Evolutionary conservation across 1,140 invertebrate genomes (phyloP), one percentile per base, ranked within the genome.

Genomic region (Drosophila murphyi): DNA sequence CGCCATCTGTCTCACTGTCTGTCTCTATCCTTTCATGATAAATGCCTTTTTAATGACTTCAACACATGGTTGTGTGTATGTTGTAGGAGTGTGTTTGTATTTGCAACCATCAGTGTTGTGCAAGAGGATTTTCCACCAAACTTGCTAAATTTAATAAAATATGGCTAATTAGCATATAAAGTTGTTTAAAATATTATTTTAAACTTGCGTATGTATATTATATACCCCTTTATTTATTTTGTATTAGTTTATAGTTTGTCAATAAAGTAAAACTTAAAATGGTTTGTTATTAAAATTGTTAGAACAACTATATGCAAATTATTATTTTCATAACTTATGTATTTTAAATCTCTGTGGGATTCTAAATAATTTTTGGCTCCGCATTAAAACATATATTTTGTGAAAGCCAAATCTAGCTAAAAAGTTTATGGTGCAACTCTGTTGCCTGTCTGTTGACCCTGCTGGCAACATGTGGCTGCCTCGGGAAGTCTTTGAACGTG

Each of bases 11-110:
- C 34, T 45, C 5, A 47, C 8, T 48, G 20, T 39, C 35, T 39
- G 3, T 43, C 31, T 32, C 39, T 52, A 45, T 57, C 60, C 35
- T 69, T 60, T 72, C 72, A 87, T 88, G 83, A 87, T 87, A 86
- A 87, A 87, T 87, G 83, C 70, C 72, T 83, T 82, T 87, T 87
- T 88, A 87, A 87, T 87, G 83, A 88, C 83, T 80, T 88, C 85
- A 88, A 60, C 73, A 76, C 63, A 59, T 75, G 64, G 60, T n/a
- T n/a, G 71, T 78, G 51, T 78, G 64, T 68, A 5, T 48, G 50
- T 50, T 5, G 39, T 5, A 10, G 10, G 35, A 32, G 39, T 45
- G 31, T 56, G 41, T 37, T 70, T 35, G 80, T 45, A 57, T 45
- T 10, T n/a, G 31, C 12, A 52, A 34, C 7, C 62, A 60, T 41